phyloP scores from a whole-genome alignment of 2,113 vertebrate genomes.

The Eptatretus burgeri region DNA sequence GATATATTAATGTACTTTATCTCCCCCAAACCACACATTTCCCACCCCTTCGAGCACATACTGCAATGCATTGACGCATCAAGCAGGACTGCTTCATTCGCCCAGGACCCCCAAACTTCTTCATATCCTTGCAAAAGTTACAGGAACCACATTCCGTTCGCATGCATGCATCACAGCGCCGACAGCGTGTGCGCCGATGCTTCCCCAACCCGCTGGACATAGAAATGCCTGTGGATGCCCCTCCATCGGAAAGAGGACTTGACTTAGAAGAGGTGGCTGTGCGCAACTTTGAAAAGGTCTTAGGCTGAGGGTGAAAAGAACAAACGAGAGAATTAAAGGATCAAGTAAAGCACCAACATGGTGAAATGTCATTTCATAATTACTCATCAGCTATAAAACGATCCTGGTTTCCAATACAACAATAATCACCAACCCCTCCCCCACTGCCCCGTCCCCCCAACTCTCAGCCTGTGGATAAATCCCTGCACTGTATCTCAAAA shows the following conservation, averaged over 20 bases:
- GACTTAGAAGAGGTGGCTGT: conserved; percentile 18
- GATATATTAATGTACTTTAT: no score
- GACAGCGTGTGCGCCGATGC: conserved; percentile 54
- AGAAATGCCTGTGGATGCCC: conserved; percentile 48
- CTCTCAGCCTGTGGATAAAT: background rate
- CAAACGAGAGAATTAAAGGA: no score
- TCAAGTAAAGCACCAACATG: no score
- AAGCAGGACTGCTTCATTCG: conserved; percentile 83
- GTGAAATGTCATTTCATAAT: no score
- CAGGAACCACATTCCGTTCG: conserved; percentile 64
- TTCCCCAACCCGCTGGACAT: conserved; percentile 39
- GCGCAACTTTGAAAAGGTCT: background rate
- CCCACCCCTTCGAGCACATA: conserved; percentile 14
- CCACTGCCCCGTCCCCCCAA: background rate
- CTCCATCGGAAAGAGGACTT: conserved; percentile 36
- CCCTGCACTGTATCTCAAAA: no score
- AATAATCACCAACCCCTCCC: background rate
- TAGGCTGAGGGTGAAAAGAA: background rate
- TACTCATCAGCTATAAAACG: no score
- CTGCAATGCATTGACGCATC: conserved; percentile 57
- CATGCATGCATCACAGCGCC: conserved; percentile 59
- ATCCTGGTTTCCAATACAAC: no score
- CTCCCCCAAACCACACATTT: background rate
- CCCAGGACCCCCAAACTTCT: conserved; percentile 64
- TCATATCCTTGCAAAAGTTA: conserved; percentile 83